phyloP scores from a whole-genome alignment of 2,113 vertebrate species.

The Xiphophorus hellerii region DNA sequence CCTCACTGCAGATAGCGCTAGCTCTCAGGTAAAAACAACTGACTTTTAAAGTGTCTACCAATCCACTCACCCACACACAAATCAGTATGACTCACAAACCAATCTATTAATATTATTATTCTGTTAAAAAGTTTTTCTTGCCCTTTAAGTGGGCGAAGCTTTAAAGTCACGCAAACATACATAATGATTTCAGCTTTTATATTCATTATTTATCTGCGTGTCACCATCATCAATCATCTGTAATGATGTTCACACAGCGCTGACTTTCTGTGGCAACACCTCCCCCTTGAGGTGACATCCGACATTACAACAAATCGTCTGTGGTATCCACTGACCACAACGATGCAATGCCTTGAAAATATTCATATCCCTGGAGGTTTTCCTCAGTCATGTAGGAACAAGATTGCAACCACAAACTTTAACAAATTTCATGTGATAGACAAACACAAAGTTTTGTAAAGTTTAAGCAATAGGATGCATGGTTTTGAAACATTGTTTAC shows the following conservation, averaged over 20 bases:
- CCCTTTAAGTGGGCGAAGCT: neutral
- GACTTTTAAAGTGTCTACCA: neutral
- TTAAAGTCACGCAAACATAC: constrained; percentile 7
- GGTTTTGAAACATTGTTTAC: no score
- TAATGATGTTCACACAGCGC: constrained; percentile 12
- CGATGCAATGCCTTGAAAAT: constrained; percentile 3
- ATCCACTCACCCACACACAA: neutral
- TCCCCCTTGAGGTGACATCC: constrained; percentile 68
- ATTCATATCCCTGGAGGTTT: neutral
- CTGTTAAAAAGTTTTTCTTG: constrained; percentile 7
- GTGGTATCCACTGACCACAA: constrained; percentile 8
- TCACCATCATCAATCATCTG: constrained; percentile 46
- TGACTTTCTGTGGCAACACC: constrained; percentile 59
- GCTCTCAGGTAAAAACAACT: constrained; percentile 83
- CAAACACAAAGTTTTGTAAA: neutral
- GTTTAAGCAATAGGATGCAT: no score
- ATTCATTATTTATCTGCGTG: constrained; percentile 31
- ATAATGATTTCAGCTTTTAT: constrained; percentile 30
- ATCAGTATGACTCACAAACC: neutral
- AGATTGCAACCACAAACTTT: neutral
- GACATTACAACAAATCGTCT: constrained; percentile 34
- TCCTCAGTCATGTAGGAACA: neutral
- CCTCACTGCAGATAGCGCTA: constrained; percentile 85
- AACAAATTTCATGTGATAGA: neutral
- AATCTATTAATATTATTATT: constrained; percentile 6